phyloP scores from a whole-genome alignment of 2,113 vertebrate genomes.

The Pithys albifrons region DNA sequence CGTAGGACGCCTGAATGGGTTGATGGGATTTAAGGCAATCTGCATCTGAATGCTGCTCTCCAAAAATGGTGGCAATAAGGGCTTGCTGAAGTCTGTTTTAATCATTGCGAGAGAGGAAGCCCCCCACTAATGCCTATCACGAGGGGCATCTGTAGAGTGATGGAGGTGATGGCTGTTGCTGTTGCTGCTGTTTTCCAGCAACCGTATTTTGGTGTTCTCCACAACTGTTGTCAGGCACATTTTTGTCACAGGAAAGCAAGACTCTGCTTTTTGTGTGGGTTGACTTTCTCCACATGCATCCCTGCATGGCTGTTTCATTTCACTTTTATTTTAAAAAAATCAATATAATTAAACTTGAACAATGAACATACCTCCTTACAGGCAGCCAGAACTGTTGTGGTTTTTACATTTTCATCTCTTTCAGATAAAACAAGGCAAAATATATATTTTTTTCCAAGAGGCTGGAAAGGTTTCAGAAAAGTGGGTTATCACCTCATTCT shows the following conservation, averaged over 20 bases:
- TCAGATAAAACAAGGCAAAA: not conserved
- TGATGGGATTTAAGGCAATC: slow-evolving; percentile 89
- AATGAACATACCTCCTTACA: not conserved
- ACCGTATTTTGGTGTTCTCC: slow-evolving; percentile 34
- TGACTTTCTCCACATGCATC: not conserved
- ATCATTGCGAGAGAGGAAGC: slow-evolving; percentile 65
- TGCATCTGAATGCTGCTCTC: slow-evolving; percentile 89
- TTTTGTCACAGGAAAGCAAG: not conserved
- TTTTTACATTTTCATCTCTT: not conserved
- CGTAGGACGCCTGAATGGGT: slow-evolving; percentile 65
- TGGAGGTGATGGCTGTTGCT: not conserved
- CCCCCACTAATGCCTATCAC: not conserved
- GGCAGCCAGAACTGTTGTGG: not conserved
- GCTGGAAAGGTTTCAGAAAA: slow-evolving; percentile 34
- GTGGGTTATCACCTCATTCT: slow-evolving; percentile 43
- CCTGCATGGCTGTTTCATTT: not conserved
- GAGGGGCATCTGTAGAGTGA: not conserved
- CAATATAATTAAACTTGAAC: not conserved
- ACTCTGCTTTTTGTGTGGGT: not conserved
- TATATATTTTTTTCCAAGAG: not conserved
- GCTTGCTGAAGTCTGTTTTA: slow-evolving; percentile 76
- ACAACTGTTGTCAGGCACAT: not conserved
- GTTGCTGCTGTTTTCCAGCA: slow-evolving; percentile 4
- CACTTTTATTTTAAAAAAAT: not conserved
- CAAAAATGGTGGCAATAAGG: slow-evolving; percentile 72